Evolutionary conservation across 2,888 invertebrate genomes (phyloP), one percentile per base, ranked within the genome.

Genomic region (Aspidapion aeneum): DNA sequence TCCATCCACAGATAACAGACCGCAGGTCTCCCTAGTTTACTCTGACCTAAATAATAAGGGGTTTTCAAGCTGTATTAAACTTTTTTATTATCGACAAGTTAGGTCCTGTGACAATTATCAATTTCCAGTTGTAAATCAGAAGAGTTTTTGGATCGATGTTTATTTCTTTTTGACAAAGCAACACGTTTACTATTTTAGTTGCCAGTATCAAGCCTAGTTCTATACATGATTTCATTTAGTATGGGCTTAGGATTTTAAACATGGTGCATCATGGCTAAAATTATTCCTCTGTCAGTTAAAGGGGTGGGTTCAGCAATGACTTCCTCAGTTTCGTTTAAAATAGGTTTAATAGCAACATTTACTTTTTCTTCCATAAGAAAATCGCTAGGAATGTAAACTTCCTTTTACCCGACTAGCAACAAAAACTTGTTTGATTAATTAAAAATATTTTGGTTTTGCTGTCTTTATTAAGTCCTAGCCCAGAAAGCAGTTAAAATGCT

Each of bases 321-420:
- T 0, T 90, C 93, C 0, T 88, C 89, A 21, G 84, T 88, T 63
- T 93, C 91, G 71, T 93, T 92, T 90, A 70, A 82, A 0, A 78
- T 90, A 2, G 89, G 88, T 0, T 93, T 92, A 77, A 70, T 92
- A n/a, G 86, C 91, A 21, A 91, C 92, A 0, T 87, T 88, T 80
- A 89, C 79, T 74, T 90, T 90, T 79, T 84, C 82, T 17, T 78
- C 83, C 0, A 76, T 92, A 1, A 83, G 84, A 0, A 65, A 66
- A 0, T 78, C 81, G 0, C 78, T 89, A n/a, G 90, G 90, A 2
- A 82, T 83, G 70, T 84, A 85, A 70, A 83, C 82, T 1, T 87
- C 89, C 0, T 93, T 91, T 80, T 90, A n/a, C n/a, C n/a, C n/a
- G n/a, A n/a, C n/a, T n/a, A n/a, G n/a, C n/a, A n/a, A n/a, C n/a